phyloP scores from a whole-genome alignment of 2,113 vertebrate species.

The Zapornia atra region DNA sequence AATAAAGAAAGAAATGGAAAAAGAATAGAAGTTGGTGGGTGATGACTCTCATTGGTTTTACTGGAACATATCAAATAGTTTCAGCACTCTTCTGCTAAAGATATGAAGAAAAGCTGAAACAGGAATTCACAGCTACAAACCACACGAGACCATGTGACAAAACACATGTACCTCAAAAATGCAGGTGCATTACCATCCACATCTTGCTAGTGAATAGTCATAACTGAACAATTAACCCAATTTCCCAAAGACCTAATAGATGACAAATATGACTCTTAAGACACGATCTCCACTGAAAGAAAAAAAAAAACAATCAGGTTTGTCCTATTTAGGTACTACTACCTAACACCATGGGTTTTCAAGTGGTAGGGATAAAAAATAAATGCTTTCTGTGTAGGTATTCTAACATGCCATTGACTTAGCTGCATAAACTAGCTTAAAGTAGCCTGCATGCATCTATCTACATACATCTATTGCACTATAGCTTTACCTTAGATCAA shows the following conservation, averaged over 20 bases:
- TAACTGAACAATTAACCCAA: background rate
- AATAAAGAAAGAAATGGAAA: background rate
- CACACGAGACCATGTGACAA: slow-evolving; percentile 24
- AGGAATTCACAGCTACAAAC: slow-evolving; percentile 76
- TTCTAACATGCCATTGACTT: background rate
- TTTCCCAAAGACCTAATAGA: background rate
- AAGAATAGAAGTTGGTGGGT: background rate
- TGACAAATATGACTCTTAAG: background rate
- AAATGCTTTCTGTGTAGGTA: background rate
- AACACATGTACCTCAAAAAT: background rate
- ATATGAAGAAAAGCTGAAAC: slow-evolving; percentile 41
- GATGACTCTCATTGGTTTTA: slow-evolving; percentile 9
- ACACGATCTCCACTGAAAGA: background rate
- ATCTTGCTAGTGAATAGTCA: background rate
- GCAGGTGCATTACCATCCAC: slow-evolving; percentile 16
- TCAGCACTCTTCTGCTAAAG: slow-evolving; percentile 37
- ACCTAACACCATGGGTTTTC: background rate
- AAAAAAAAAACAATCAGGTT: background rate
- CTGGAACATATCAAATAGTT: slow-evolving; percentile 38
- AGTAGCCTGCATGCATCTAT: background rate
- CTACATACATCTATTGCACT: background rate
- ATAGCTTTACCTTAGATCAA: background rate
- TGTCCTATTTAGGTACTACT: background rate
- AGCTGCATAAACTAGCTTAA: background rate
- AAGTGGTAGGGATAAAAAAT: background rate